Evolutionary conservation across 2,113 vertebrate species (phyloP).

Genomic region (Osmerus mordax): DNA sequence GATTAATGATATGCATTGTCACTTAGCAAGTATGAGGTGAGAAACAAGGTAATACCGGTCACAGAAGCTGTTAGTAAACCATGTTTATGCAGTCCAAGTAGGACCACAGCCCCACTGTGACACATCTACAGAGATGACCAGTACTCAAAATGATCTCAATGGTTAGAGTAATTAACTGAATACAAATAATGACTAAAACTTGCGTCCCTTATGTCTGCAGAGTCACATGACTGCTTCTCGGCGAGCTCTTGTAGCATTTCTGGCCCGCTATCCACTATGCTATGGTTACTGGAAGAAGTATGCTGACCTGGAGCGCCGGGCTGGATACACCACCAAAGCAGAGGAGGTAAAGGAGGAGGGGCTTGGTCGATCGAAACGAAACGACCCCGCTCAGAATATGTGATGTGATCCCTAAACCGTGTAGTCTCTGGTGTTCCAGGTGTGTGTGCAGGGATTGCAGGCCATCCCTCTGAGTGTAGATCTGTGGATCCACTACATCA

Average conservation of each 20-base stretch:
- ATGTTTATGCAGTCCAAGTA: too few species aligned
- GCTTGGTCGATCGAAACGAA: too few species aligned
- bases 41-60: too few species aligned
- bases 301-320: slow-evolving; percentile 77
- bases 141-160: background rate
- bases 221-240: slow-evolving; percentile 70
- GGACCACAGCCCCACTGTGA: background rate
- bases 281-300: slow-evolving; percentile 90
- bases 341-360: slow-evolving; percentile 70
- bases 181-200: background rate
- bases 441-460: slow-evolving; percentile 76
- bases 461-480: slow-evolving; percentile 80
- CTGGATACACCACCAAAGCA: slow-evolving; percentile 61
- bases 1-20: too few species aligned
- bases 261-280: slow-evolving; percentile 78
- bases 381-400: background rate
- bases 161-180: background rate
- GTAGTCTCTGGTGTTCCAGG: slow-evolving; percentile 56
- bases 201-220: slow-evolving; percentile 46
- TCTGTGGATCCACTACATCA: slow-evolving; percentile 85
- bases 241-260: slow-evolving; percentile 75
- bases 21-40: too few species aligned
- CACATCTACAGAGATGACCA: background rate
- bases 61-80: too few species aligned
- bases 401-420: background rate